Percentiles rank a stretch among this genome's conserved stretches.
These are phyloP conservation scores for Andrena minutula DNA, from an alignment of 2,888 invertebrate species.

Conservation along the genomic window DNA sequence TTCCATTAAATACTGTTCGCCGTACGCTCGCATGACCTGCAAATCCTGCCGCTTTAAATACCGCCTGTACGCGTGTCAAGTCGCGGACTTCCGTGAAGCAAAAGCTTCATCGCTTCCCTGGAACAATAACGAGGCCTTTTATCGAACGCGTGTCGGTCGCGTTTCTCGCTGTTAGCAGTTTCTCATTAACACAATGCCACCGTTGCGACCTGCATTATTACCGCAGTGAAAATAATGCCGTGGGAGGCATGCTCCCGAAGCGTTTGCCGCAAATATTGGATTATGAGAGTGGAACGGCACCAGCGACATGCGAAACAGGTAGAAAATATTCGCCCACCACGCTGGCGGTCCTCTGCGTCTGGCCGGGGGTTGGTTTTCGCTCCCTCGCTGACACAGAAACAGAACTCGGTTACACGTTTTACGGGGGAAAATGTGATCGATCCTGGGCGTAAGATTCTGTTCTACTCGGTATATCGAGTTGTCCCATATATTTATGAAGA, in stretches of 20 bases:
- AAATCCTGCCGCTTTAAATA: conserved; percentile 10
- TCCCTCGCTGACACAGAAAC: conserved; percentile 2
- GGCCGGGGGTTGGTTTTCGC: neutral
- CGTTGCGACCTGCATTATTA: conserved; percentile 40
- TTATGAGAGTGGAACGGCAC: neutral
- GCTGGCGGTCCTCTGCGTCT: neutral
- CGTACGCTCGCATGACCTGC: neutral
- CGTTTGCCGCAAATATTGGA: neutral
- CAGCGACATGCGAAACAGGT: neutral
- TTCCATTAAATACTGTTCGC: neutral
- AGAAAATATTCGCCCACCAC: neutral
- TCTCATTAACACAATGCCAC: conserved; percentile 40
- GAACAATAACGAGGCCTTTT: conserved; percentile 45
- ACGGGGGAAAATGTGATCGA: neutral
- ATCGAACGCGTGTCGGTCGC: conserved; percentile 48
- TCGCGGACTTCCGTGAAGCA: conserved; percentile 25
- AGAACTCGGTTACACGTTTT: neutral
- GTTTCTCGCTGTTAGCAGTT: conserved; percentile 40
- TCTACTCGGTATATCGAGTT: too few species aligned
- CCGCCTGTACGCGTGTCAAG: conserved; percentile 1
- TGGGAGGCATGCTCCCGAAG: conserved; percentile 5
- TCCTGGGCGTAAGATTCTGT: neutral
- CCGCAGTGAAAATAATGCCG: conserved; percentile 42
- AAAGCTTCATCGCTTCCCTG: conserved; percentile 25
- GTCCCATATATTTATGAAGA: too few species aligned